Base-by-base conservation (phyloP, 2,797 vertebrate species). In the Malurus leucopterus region DNA sequence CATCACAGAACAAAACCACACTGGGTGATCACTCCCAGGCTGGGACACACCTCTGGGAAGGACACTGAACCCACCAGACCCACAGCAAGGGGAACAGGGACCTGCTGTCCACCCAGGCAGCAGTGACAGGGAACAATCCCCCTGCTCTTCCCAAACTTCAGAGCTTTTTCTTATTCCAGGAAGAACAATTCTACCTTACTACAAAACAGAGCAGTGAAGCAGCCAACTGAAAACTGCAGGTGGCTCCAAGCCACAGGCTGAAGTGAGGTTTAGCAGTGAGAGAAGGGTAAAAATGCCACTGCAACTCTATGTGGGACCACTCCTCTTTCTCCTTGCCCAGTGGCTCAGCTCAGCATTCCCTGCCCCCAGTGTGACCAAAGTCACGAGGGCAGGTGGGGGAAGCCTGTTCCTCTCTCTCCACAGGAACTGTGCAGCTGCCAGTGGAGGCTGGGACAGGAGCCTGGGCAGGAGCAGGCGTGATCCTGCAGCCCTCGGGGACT, bases 1-100 rank as follows among this genome's bases (percentile, higher is more conserved):
- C 36, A 72, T 65, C 50, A 73, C 29, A 54, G 88, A 95, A 96
- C 68, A 85, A 84, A 93, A 83, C 13, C 75, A 70, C 8, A 8
- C 47, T 21, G 76, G 29, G 32, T 29, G 57, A 75, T 95, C 58
- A 15, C 81, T 80, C 79, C 91, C 84, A 43, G 78, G 36, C 65
- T 64, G 44, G 51, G 30, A 30, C 36, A 76, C 53, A 13, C 24
- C 26, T 21, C 65, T 50, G 40, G 49, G 73, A 91, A 77, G 46
- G 34, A 77, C 80, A 21, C 21, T 49, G 38, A 47, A 22, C 67
- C 50, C 32, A 20, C 21, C 49, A 85, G 49, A 27, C 44, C 55
- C 49, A 47, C 46, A 74, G 40, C 50, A 71, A 74, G 50, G n/a
- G 61, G 10, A 85, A 30, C 22, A 78, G n/a, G 5, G 27, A 32